A percentile compares a stretch with the other conserved stretches of the same genome.
These are phyloP conservation scores for Passer domesticus DNA, from an alignment of 2,113 vertebrate genomes.

Conservation along the genomic window DNA sequence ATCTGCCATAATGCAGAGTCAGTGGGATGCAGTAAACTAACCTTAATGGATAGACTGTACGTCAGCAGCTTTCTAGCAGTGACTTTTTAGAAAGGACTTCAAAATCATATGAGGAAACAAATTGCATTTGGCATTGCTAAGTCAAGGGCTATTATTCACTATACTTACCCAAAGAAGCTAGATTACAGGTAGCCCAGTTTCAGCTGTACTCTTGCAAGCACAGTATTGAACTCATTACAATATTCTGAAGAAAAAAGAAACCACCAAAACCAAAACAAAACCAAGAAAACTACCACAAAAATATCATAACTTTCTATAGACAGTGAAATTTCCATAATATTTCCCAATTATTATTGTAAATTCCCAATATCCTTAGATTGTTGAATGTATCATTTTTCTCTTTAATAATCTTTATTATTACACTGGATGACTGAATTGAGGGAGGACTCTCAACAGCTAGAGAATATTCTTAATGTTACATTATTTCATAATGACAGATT, in stretches of 20 bases:
- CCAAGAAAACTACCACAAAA: background rate
- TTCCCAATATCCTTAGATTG: background rate
- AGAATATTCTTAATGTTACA: slow-evolving; percentile 30
- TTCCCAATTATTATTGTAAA: background rate
- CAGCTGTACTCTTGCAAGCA: background rate
- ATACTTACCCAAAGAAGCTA: background rate
- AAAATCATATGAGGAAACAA: background rate
- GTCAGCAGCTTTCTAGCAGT: background rate
- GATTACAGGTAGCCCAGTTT: background rate
- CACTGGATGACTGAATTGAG: background rate
- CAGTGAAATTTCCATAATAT: background rate
- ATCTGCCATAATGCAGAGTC: background rate
- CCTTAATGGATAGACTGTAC: background rate
- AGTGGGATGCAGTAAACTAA: background rate
- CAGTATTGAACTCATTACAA: background rate
- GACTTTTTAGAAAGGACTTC: background rate
- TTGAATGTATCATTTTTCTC: background rate
- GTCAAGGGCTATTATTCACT: background rate
- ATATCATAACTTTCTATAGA: background rate
- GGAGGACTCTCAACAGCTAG: background rate
- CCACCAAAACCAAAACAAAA: background rate
- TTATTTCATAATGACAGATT: slow-evolving; percentile 41
- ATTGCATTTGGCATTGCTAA: background rate
- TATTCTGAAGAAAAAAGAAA: background rate
- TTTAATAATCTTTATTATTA: background rate